Conservation (phyloP, 2,888 invertebrate species). For the Apamea epomidion region DNA sequence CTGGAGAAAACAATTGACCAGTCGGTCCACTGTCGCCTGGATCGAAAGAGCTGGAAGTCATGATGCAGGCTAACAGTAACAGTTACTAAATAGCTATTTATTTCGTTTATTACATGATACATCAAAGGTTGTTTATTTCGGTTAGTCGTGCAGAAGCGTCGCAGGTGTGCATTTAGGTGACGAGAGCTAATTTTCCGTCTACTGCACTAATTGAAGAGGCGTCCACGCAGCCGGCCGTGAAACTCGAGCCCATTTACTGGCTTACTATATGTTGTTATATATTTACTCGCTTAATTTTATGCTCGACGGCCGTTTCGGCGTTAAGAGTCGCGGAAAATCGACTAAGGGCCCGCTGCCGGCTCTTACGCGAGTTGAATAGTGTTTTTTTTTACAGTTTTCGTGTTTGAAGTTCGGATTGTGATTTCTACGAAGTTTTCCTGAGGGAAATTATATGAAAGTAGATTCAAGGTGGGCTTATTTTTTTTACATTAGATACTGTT, state of each 20-base stretch:
- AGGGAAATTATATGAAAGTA: conserved; percentile 40
- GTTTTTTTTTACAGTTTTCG: conserved; percentile 23
- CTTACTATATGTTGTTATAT: conserved; percentile 46
- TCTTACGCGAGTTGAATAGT: conserved; percentile 21
- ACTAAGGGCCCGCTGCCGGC: conserved; percentile 20
- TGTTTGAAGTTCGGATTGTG: conserved; percentile 44
- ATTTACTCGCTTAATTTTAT: conserved; percentile 61
- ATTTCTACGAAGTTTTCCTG: conserved; percentile 15
- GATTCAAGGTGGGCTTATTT: background rate
- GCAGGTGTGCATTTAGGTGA: conserved; percentile 66
- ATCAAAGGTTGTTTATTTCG: conserved; percentile 60
- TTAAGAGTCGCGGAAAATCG: conserved; percentile 53
- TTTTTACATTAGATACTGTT: conserved; percentile 10
- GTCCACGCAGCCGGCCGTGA: conserved; percentile 70
- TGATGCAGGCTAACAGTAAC: background rate
- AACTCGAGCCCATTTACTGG: conserved; percentile 45
- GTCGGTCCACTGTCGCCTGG: too few relatives aligned
- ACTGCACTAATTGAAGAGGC: conserved; percentile 77
- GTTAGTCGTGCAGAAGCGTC: conserved; percentile 51
- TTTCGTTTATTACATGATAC: background rate
- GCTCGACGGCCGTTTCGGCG: conserved; percentile 43
- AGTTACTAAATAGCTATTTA: background rate
- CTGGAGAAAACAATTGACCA: too few relatives aligned
- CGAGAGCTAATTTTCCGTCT: conserved; percentile 81
- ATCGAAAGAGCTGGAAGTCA: too few relatives aligned